Base-by-base conservation (phyloP, 2,888 invertebrate genomes). In the Ophioninae sp. region DNA sequence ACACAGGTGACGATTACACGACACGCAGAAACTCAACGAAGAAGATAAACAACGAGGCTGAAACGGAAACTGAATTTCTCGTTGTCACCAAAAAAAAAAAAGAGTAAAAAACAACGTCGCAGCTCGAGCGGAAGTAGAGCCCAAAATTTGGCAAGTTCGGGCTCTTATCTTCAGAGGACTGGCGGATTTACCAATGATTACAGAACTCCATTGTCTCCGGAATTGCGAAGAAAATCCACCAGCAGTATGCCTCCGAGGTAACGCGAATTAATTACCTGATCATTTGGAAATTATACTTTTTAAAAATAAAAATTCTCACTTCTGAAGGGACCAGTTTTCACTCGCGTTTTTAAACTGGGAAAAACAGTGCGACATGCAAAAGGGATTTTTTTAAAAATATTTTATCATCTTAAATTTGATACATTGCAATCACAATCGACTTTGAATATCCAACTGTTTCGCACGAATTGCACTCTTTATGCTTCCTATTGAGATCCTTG, bases 51-150 rank as follows among this genome's bases (percentile, higher is more conserved):
- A 85, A 86, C 67, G 92, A 92, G 64, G 85, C 88, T 61, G 90
- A 94, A 88, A 90, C 92, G 70, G 92, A 94, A 88, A 91, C 96
- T 13, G 97, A 97, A 90, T 97, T 97, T 93, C 96, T 96, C 92
- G 96, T 97, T 74, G 97, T 97, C 75, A 97, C 96, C 92, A 97
- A 97, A 91, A 96, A 96, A 92, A 96, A 96, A 90, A 95, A 96
- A 96, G 89, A 96, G 96, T 89, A 96, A 97, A 90, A 95, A 95
- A 88, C 92, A 94, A 56, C 94, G 94, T 85, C 90, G 93, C 62
- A 93, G 93, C 85, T 92, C 91, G 61, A 93, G 93, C 75, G 93
- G 93, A 74, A 88, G 92, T 81, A 89, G 93, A 74, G 91, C 93
- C 41, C 93, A 92, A 81, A 93, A 93, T 87, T 87, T 93, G 50